Percentiles rank a stretch among this genome's conserved stretches.
These are phyloP conservation scores for Chelonia mydas DNA, from an alignment of 2,797 vertebrate genomes.

Conservation along the genomic window DNA sequence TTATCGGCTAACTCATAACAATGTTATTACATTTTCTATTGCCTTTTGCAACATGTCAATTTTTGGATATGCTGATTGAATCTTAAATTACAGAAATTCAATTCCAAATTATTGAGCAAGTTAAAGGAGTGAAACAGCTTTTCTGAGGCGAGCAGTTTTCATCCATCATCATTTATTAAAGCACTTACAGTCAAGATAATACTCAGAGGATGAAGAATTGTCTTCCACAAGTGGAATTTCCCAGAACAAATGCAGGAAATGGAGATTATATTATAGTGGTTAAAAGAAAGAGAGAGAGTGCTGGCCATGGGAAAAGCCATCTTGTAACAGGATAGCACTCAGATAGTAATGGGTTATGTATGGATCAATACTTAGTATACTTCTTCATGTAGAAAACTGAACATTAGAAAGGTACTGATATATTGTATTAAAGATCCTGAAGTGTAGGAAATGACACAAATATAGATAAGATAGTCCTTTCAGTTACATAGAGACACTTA, in stretches of 20 bases:
- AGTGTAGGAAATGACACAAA: not conserved
- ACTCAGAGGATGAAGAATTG: not conserved
- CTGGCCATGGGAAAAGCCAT: not conserved
- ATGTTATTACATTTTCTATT: not conserved
- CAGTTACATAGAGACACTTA: not conserved
- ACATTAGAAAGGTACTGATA: not conserved
- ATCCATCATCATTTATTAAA: not conserved
- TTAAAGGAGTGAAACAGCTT: not conserved
- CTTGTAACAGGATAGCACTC: not conserved
- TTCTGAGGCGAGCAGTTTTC: not conserved
- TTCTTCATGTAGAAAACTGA: not conserved
- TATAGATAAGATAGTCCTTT: too few relatives aligned
- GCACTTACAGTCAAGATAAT: not conserved
- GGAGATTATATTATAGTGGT: not conserved
- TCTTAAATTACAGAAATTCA: not conserved
- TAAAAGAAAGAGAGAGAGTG: not conserved
- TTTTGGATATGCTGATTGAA: not conserved
- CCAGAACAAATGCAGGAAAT: not conserved
- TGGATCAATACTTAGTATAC: not conserved
- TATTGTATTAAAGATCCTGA: not conserved
- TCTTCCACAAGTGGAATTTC: not conserved
- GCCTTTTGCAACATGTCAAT: not conserved
- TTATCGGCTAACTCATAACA: not conserved
- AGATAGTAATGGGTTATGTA: not conserved
- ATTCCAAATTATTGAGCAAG: not conserved